Evolutionary conservation across 2,113 vertebrate species (phyloP), one percentile per base, ranked within the genome.

Genomic region (Syrmaticus mikado): DNA sequence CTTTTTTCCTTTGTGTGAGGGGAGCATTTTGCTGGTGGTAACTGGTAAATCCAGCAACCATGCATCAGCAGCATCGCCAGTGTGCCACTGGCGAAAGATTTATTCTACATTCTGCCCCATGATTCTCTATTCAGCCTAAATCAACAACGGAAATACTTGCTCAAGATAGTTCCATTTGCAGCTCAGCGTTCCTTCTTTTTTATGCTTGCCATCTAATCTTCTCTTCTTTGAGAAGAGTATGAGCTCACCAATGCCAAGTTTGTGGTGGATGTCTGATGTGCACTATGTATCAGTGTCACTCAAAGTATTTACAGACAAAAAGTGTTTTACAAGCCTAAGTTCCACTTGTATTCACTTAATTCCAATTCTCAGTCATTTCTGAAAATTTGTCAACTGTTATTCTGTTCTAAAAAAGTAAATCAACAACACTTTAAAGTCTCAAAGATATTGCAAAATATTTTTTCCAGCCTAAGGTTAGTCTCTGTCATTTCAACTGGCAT

Each of bases 211-310:
- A 45, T n/a, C 19, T 43, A 3, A 57, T 2, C 6, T 45, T 46
- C 65, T 24, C 0, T 0, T 40, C 50, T 76, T 61, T 38, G 16
- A 25, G 38, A 82, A 14, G 68, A 60, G 3, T 3, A 30, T 0
- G 0, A 64, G 11, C 13, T 61, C 53, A 43, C 8, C 1, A 28
- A 15, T 38, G 30, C n/a, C 53, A 27, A 21, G 6, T 8, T 20
- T 55, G 28, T 25, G 10, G 4, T 84, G 34, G 4, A 4, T 25
- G 46, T 52, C 18, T 53, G 19, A 52, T 1, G 0, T 22, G 13
- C 8, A 32, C 17, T 28, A 8, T 32, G 9, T 24, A 75, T 15
- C 28, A 40, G 16, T 38, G 46, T 30, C 11, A 38, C 18, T 73
- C 60, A 43, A 43, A 50, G 8, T 43, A 28, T n/a, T 77, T 58